phyloP scores from a whole-genome alignment of 1,140 invertebrate genomes.

The Trypoxylus dichotomus region DNA sequence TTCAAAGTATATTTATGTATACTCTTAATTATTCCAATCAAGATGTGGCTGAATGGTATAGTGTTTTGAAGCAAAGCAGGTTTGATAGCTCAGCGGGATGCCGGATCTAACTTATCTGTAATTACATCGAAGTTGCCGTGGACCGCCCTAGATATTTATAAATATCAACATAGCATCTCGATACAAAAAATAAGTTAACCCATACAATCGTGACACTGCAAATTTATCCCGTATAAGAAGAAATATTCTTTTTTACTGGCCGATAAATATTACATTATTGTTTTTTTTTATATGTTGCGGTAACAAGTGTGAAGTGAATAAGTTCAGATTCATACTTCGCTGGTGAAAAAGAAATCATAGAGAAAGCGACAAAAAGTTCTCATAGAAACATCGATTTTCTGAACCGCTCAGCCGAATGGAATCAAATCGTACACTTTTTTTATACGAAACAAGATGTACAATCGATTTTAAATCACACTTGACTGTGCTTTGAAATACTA shows the following conservation, averaged over 20 bases:
- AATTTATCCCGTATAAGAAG: constrained; percentile 16
- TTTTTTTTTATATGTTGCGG: background rate
- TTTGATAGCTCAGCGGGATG: constrained; percentile 24
- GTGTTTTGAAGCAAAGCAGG: constrained; percentile 19
- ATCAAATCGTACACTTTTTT: background rate
- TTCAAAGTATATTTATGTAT: constrained; percentile 17
- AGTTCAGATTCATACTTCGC: background rate
- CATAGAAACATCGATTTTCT: background rate
- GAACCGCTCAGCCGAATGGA: background rate
- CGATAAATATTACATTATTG: background rate
- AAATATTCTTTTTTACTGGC: constrained; percentile 15
- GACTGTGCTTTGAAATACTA: background rate
- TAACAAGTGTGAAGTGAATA: background rate
- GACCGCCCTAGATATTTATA: constrained; percentile 25
- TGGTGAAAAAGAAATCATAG: background rate
- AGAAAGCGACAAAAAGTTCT: background rate
- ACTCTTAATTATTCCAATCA: constrained; percentile 25
- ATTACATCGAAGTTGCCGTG: constrained; percentile 16
- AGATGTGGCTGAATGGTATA: constrained; percentile 8
- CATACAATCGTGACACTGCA: constrained; percentile 17
- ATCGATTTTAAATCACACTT: background rate
- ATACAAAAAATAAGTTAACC: constrained; percentile 10
- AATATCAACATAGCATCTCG: constrained; percentile 23
- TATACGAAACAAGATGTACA: background rate
- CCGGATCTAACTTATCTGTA: constrained; percentile 25